phyloP scores from a whole-genome alignment of 2,888 invertebrate genomes.

The Dicycla oo region DNA sequence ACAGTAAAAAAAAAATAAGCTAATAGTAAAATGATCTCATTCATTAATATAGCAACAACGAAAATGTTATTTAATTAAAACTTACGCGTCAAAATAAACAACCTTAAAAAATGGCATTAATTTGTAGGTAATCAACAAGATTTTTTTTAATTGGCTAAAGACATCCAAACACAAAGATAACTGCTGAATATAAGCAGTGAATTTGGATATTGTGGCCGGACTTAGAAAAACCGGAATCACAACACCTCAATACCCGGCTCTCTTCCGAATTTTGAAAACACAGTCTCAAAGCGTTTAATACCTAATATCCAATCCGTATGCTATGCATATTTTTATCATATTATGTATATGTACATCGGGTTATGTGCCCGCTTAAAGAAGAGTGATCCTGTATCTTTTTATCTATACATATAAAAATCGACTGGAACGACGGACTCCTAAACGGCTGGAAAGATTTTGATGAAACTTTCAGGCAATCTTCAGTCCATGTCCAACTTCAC shows the following conservation, averaged over 20 bases:
- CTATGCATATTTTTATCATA: too few relatives aligned
- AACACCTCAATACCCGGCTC: too few relatives aligned
- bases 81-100: not conserved
- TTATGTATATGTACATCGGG: too few relatives aligned
- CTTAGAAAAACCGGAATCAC: not conserved
- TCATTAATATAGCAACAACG: not conserved
- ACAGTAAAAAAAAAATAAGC: not conserved
- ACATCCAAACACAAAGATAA: not conserved
- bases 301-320: conserved; percentile 11
- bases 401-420: too few relatives aligned
- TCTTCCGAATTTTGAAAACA: not conserved
- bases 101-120: too few relatives aligned
- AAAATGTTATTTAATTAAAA: not conserved
- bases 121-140: too few relatives aligned
- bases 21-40: not conserved
- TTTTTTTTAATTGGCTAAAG: not conserved
- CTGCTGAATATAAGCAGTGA: not conserved
- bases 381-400: too few relatives aligned
- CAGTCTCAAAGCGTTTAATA: not conserved
- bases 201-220: not conserved
- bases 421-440: too few relatives aligned
- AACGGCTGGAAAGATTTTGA: too few relatives aligned
- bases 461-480: too few relatives aligned
- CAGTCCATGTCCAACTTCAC: too few relatives aligned
- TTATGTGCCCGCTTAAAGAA: too few relatives aligned